These are phyloP conservation scores for Gari tellinella DNA, from an alignment of 2,888 invertebrate genomes.

Conservation along the genomic window DNA sequence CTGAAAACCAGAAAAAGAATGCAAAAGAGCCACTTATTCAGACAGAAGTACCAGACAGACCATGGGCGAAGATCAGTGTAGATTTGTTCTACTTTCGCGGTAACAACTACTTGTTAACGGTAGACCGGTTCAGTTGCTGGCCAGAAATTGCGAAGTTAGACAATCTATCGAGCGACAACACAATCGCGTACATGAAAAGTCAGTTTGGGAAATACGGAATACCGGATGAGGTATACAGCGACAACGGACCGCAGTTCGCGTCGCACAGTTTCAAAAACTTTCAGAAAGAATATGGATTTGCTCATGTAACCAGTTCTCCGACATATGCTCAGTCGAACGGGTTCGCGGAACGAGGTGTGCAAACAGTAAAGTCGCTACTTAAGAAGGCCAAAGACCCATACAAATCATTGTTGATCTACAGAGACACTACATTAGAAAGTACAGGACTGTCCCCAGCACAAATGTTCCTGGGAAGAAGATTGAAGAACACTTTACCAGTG, in stretches of 20 bases:
- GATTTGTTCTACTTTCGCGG: conserved; percentile 41
- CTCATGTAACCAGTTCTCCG: conserved; percentile 13
- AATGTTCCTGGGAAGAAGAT: conserved; percentile 12
- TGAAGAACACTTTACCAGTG: conserved; percentile 21
- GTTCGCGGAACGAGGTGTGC: conserved; percentile 8
- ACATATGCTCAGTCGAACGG: conserved; percentile 14
- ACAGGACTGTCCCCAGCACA: conserved; percentile 15
- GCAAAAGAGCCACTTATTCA: conserved; percentile 32
- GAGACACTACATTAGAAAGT: neutral
- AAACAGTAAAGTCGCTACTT: conserved; percentile 15
- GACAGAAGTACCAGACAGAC: conserved; percentile 37
- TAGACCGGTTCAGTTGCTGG: conserved; percentile 38
- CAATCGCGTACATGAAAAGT: conserved; percentile 3
- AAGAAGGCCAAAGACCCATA: conserved; percentile 26
- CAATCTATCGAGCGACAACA: neutral
- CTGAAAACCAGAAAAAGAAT: conserved; percentile 10
- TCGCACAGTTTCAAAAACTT: neutral
- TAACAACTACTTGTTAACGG: conserved; percentile 27
- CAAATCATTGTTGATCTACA: conserved; percentile 2
- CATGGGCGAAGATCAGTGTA: conserved; percentile 40
- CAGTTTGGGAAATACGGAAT: conserved; percentile 19
- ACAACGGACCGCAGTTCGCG: conserved; percentile 18
- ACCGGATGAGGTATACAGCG: conserved; percentile 12
- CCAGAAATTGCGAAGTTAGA: conserved; percentile 43
- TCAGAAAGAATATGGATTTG: conserved; percentile 1